Conservation (phyloP, 2,888 invertebrate species). For the Drosophila suboccidentalis region DNA sequence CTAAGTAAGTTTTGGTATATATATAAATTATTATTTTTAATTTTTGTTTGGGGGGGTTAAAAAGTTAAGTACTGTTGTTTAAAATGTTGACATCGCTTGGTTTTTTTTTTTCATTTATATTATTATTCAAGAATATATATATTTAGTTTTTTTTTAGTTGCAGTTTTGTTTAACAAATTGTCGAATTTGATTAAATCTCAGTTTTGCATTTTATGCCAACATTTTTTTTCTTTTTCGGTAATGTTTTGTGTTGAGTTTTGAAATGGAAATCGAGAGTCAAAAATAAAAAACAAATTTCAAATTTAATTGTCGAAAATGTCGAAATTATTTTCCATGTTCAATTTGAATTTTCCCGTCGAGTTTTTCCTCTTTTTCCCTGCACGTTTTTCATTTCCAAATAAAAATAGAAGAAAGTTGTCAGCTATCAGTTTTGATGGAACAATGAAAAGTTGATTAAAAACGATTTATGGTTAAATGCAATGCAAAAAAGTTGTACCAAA, state of each 20-base stretch:
- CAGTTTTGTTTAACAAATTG: conserved; percentile 48
- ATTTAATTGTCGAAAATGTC: too few relatives aligned
- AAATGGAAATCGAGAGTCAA: conserved; percentile 23
- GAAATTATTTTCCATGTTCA: neutral
- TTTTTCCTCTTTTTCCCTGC: conserved; percentile 9
- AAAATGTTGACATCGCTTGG: conserved; percentile 86
- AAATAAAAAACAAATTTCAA: too few relatives aligned
- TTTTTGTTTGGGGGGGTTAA: conserved; percentile 16
- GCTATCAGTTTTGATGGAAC: conserved; percentile 43
- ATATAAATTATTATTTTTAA: too few relatives aligned
- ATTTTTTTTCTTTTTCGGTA: conserved; percentile 72
- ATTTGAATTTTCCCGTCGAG: conserved; percentile 9
- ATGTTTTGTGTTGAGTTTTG: conserved; percentile 26
- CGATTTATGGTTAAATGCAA: conserved; percentile 39
- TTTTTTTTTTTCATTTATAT: conserved; percentile 44
- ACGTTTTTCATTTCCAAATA: conserved; percentile 1
- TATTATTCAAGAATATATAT: conserved; percentile 25
- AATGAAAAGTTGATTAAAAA: conserved; percentile 55
- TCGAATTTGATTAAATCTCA: conserved; percentile 57
- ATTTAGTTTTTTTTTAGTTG: conserved; percentile 36
- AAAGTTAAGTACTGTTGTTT: conserved; percentile 70
- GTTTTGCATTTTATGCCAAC: conserved; percentile 84
- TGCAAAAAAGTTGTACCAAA: conserved; percentile 38
- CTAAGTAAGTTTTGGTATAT: conserved; percentile 25
- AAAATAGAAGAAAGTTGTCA: conserved; percentile 20